Base-by-base conservation (phyloP, 2,888 invertebrate species). In the Patella ulyssiponensis region DNA sequence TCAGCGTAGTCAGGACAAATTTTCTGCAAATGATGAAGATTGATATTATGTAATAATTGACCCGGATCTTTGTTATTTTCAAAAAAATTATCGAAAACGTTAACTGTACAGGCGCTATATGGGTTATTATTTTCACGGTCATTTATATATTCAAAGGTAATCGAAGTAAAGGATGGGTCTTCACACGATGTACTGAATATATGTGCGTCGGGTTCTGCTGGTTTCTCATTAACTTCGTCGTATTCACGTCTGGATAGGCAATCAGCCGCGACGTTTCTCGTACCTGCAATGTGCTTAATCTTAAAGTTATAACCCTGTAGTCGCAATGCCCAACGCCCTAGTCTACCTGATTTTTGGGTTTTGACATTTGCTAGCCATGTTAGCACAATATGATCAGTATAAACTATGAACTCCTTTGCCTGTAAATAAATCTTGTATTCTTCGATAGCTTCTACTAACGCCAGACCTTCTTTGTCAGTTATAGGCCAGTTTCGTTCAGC, bases 371-470 rank as follows among this genome's bases (percentile, higher is more conserved):
- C 75, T 4, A 85, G 74, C 77, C 79, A 83, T 53, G 75, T 78
- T 0, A 84, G 77, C 33, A 80, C 77, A 14, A 73, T 76, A 71
- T 85, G 83, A 75, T 86, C 84, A 11, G 85, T 85, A 56, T 76
- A 69, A 11, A 82, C 80, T 7, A 74, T 76, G 71, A 85, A 85
- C 3, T 79, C 54, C 5, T 75, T 75, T 56, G 79, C 58, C 23
- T 81, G 72, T 12, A 85, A 75, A 71, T 81, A 86, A 27, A 77
- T 73, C 11, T 77, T 76, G 71, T 81, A 84, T 11, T 77, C 71
- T 69, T 80, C 79, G 12, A 86, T 76, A 27, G 82, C 84, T 70
- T 81, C 79, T 3, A 84, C 33, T 14, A 83, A 53, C 11, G 84
- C 84, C 52, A 84, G 69, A 27, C 79, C 77, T 76, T 84, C 84